Evolutionary conservation across 2,888 invertebrate genomes (phyloP), one percentile per base, ranked within the genome.

Genomic region (Masnerella sp.): DNA sequence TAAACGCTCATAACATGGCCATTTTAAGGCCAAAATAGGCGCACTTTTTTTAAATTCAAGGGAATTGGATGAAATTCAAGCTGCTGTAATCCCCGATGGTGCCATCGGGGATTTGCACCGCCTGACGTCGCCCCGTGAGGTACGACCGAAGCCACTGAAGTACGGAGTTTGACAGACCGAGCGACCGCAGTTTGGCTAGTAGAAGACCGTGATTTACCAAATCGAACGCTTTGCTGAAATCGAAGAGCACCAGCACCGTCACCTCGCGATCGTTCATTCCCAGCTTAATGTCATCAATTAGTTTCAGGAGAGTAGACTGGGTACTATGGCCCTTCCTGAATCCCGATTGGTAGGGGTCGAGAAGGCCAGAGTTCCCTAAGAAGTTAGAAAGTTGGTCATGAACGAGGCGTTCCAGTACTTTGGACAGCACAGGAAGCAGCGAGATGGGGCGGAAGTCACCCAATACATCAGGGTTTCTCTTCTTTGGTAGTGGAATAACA

Each of bases 371-470:
- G 9, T 40, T 18, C 5, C 9, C 2, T 2, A 40, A 18, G 18
- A 40, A 40, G 5, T 9, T 1, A 4, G 11, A 9, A 5, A 40
- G 18, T 18, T 40, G 40, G 9, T 18, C 18, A 8, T 40, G 18
- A 17, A 40, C 40, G 1, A 40, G 17, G 1, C 9, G 40, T 40
- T 40, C 40, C 1, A 40, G 18, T 2, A 40, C 18, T n/a, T 40
- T 40, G 4, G 18, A 40, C 2, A 40, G 40, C 0, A 18, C 9
- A 2, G 40, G 40, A 7, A 40, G 40, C 5, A 40, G 17, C 18
- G 40, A 40, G 4, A 40, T 40, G 4, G 40, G 40, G n/a, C 18
- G 40, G n/a, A 18, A 40, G 18, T 36, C 36, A 12, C 14, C 14
- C 12, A 36, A 7, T 4, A 18, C 18, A 1, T 5, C n/a, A 12